Percentiles rank a stretch among this genome's conserved stretches.
Evolutionary conservation across 2,888 invertebrate genomes (phyloP).

Genomic region (Icerya purchasi): DNA sequence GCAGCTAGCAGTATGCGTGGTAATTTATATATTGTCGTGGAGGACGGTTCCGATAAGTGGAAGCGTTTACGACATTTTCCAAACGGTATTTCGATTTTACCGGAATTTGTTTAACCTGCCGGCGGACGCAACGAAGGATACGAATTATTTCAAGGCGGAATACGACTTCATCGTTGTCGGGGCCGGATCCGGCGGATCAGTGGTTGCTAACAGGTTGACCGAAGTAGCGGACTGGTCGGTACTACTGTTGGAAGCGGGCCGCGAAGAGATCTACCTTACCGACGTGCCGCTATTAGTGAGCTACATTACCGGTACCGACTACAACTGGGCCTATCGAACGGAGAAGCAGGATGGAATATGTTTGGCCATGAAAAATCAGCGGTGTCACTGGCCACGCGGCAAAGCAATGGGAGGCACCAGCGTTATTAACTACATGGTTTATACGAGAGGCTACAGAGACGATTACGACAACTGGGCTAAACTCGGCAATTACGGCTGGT

Average conservation of each 20-base stretch:
- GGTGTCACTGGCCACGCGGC: conserved; percentile 27
- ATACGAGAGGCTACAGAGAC: conserved; percentile 29
- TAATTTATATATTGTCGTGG: background rate
- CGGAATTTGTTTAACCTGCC: conserved; percentile 13
- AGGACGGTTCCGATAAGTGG: background rate
- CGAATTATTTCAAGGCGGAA: conserved; percentile 15
- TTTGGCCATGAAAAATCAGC: conserved; percentile 19
- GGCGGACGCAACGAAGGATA: conserved; percentile 17
- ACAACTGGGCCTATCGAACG: conserved; percentile 28
- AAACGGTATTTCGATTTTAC: background rate
- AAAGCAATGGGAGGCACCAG: conserved; percentile 31
- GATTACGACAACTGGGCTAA: conserved; percentile 32
- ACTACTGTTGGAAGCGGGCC: conserved; percentile 29
- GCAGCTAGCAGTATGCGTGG: too few relatives aligned
- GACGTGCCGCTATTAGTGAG: conserved; percentile 29
- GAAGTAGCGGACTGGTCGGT: conserved; percentile 29
- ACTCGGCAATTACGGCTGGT: conserved; percentile 63
- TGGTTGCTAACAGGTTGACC: conserved; percentile 31
- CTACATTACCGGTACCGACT: conserved; percentile 20
- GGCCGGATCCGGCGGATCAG: conserved; percentile 34
- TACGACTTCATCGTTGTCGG: conserved; percentile 31
- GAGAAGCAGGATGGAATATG: conserved; percentile 26
- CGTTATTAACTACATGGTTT: conserved; percentile 33
- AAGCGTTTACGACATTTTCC: background rate
- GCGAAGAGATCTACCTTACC: conserved; percentile 28